Evolutionary conservation across 2,113 vertebrate genomes (phyloP).

Genomic region (Sitta europaea): DNA sequence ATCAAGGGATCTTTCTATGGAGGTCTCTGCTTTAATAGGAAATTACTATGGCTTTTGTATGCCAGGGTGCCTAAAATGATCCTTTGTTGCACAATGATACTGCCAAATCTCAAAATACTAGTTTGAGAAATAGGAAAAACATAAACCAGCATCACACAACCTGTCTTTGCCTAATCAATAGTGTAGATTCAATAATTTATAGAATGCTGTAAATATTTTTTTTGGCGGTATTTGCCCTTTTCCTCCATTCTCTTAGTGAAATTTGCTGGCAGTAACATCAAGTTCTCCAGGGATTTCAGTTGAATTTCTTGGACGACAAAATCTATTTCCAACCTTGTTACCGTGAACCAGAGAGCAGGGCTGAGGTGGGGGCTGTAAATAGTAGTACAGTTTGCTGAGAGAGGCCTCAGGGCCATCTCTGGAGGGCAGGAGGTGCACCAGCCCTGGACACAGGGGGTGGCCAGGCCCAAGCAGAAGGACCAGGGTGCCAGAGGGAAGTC

Average conservation of each 20-base stretch:
- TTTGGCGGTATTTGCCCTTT: background rate
- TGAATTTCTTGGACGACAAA: background rate
- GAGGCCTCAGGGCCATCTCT: background rate
- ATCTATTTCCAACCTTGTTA: background rate
- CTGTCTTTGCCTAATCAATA: background rate
- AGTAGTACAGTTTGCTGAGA: background rate
- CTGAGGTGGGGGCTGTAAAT: background rate
- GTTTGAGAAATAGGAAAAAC: background rate
- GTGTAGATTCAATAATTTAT: background rate
- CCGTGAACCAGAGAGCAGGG: background rate
- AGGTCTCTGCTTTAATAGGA: background rate
- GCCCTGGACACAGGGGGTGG: background rate
- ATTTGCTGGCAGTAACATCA: background rate
- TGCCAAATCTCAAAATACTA: background rate
- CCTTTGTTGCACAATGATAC: background rate
- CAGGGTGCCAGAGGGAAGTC: background rate
- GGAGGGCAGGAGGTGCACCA: rapidly evolving
- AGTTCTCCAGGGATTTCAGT: background rate
- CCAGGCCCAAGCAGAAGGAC: background rate
- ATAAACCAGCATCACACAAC: background rate
- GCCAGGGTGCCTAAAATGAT: background rate
- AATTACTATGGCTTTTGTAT: background rate
- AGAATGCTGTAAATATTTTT: background rate
- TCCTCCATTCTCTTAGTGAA: rapidly evolving
- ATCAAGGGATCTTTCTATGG: background rate